These are phyloP conservation scores for Baccha elongata DNA, from an alignment of 2,888 invertebrate genomes.

Conservation along the genomic window DNA sequence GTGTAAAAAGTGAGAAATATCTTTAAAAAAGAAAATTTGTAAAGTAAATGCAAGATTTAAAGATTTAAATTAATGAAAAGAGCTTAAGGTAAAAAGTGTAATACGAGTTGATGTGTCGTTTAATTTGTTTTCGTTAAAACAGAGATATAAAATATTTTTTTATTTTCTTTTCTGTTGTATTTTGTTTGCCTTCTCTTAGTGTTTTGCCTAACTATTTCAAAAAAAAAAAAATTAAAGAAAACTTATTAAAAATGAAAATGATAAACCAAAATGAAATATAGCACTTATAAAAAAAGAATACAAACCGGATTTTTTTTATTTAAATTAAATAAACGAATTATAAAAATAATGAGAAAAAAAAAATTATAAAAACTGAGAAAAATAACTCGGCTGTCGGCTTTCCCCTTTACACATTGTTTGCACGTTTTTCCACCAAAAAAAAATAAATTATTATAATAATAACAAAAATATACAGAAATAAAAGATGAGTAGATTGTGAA, in stretches of 20 bases:
- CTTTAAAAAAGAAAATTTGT: conserved; percentile 26
- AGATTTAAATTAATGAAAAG: conserved; percentile 23
- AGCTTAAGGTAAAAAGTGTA: conserved; percentile 72
- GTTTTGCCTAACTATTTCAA: conserved; percentile 46
- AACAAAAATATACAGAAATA: conserved; percentile 75
- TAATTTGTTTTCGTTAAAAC: conserved; percentile 30
- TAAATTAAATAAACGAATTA: conserved; percentile 59
- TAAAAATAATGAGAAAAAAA: conserved; percentile 67
- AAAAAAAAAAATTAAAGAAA: conserved; percentile 73
- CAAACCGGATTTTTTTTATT: conserved; percentile 50
- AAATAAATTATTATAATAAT: conserved; percentile 63
- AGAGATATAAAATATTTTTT: conserved; percentile 13
- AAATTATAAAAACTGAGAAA: conserved; percentile 41
- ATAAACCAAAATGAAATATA: conserved; percentile 41
- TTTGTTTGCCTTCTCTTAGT: conserved; percentile 66
- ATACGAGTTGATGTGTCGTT: conserved; percentile 73
- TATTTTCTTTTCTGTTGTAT: conserved; percentile 51
- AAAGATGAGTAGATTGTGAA: conserved; percentile 77
- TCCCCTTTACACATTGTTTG: conserved; percentile 84
- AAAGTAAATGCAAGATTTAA: conserved; percentile 32
- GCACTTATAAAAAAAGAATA: conserved; percentile 79
- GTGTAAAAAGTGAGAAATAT: conserved; percentile 81
- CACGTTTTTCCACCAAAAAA: conserved; percentile 81
- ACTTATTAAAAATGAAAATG: conserved; percentile 81
- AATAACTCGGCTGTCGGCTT: conserved; percentile 82